Conservation (phyloP, 1,140 invertebrate species). For the Eupeodes corollae region DNA sequence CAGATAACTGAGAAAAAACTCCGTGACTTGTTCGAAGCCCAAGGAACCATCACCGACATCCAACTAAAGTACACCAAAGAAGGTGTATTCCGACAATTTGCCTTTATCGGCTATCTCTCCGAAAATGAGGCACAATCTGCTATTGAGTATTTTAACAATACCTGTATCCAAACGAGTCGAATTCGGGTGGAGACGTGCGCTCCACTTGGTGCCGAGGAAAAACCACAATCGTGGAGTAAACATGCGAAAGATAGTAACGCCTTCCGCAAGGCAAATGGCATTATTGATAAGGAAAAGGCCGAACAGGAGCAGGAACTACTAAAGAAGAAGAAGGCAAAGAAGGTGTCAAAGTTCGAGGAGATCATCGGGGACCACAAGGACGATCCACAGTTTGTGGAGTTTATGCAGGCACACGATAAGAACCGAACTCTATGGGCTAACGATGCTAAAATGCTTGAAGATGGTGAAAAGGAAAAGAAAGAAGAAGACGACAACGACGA, state of each 20-base stretch:
- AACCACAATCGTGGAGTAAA: constrained; percentile 86
- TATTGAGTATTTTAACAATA: constrained; percentile 67
- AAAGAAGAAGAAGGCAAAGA: constrained; percentile 36
- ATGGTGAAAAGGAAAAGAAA: constrained; percentile 14
- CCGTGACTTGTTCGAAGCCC: constrained; percentile 59
- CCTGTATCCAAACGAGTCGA: constrained; percentile 67
- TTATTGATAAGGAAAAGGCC: constrained; percentile 17
- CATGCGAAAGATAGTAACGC: constrained; percentile 59
- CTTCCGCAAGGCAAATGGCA: constrained; percentile 43
- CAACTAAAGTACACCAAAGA: constrained; percentile 83
- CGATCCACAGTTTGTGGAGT: constrained; percentile 83
- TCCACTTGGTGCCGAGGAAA: constrained; percentile 63
- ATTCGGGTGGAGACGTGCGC: constrained; percentile 69
- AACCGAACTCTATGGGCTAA: constrained; percentile 58
- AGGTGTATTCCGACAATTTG: constrained; percentile 85
- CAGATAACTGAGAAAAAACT: constrained; percentile 71
- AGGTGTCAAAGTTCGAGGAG: constrained; percentile 45
- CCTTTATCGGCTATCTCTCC: constrained; percentile 78
- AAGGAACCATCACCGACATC: constrained; percentile 81
- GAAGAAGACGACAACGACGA: constrained; percentile 31
- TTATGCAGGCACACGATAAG: constrained; percentile 64
- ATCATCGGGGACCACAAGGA: constrained; percentile 65
- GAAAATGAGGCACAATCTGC: constrained; percentile 67
- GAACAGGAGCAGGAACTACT: constrained; percentile 10
- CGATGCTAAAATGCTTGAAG: constrained; percentile 40